Base-by-base conservation (phyloP, 2,113 vertebrate genomes). In the Cervus canadensis region DNA sequence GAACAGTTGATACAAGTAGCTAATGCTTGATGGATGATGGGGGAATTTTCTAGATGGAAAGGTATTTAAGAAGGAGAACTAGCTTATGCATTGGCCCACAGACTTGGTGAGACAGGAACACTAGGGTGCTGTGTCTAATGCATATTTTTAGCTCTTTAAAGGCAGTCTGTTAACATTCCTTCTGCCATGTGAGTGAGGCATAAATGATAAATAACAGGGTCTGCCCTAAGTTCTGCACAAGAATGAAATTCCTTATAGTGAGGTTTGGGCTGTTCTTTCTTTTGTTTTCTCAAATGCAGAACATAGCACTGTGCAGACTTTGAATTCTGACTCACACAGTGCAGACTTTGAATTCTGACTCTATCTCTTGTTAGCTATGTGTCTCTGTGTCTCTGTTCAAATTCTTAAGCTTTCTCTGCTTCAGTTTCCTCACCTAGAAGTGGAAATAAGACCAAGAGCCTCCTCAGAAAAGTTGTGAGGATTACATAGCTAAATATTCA, bases 131-230 rank as follows among this genome's bases (percentile, higher is more conserved):
- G 1, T 17, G 25, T 85, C 82, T 87, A 74, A 52, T 33, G 50
- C 3, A n/a, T 74, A 89, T 11, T 54, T 93, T 96, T 13, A 87
- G 64, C 48, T 95, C 33, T 96, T 97, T 96, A 67, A 93, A 67
- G 71, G 15, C 3, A 74, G 36, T 54, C 59, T 96, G 78, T 30
- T 89, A 94, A 74, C 26, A 74, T 92, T 95, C 43, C 9, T 59
- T 94, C 67, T 92, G 52, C 43, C 87, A 50, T 76, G 48, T 16
- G 26, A 71, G 78, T 43, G 57, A 64, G 45, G 30, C 17, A 76
- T 95, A 89, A 95, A 97, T 90, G 84, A 97, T 90, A 94, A 96
- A 89, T 94, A 76, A 95, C 87, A 33, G 13, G 60, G 85, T 92
- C 89, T 87, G 81, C 50, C 71, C 56, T 52, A 91, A 76, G 40